Conservation (phyloP, 2,113 vertebrate genomes). For the Motacilla alba region DNA sequence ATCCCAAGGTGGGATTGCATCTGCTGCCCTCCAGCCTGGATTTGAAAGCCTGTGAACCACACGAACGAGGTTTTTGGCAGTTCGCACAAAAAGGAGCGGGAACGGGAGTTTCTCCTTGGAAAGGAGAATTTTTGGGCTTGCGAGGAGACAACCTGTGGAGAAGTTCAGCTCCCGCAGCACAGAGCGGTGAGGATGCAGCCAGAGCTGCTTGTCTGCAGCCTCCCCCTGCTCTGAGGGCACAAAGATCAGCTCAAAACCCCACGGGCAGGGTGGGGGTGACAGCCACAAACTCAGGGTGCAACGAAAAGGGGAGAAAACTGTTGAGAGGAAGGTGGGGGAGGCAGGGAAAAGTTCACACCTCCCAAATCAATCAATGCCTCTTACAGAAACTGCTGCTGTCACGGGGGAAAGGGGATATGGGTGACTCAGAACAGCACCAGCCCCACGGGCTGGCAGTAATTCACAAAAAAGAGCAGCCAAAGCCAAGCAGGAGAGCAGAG, state of each 20-base stretch:
- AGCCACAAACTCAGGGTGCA: rapidly evolving
- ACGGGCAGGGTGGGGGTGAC: not conserved
- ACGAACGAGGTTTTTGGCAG: rapidly evolving
- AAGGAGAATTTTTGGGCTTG: not conserved
- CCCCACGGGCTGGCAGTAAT: not conserved
- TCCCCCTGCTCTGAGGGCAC: not conserved
- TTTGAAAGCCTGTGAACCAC: not conserved
- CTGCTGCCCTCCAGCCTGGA: not conserved
- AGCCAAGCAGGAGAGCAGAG: not conserved
- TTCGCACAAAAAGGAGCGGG: not conserved
- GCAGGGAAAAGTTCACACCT: constrained; percentile 44
- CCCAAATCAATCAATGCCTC: constrained; percentile 8
- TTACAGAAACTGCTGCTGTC: constrained; percentile 53
- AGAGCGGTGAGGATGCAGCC: rapidly evolving
- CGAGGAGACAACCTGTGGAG: rapidly evolving
- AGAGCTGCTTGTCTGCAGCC: rapidly evolving
- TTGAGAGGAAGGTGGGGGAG: constrained; percentile 15
- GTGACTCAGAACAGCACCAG: not conserved
- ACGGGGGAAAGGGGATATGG: not conserved
- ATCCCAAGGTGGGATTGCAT: rapidly evolving
- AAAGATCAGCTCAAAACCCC: not conserved
- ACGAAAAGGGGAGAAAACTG: not conserved
- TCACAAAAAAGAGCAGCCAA: not conserved
- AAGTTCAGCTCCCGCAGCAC: not conserved
- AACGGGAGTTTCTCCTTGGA: rapidly evolving